Conservation (phyloP, 2,888 invertebrate species). For the Ornithoptera priamus region DNA sequence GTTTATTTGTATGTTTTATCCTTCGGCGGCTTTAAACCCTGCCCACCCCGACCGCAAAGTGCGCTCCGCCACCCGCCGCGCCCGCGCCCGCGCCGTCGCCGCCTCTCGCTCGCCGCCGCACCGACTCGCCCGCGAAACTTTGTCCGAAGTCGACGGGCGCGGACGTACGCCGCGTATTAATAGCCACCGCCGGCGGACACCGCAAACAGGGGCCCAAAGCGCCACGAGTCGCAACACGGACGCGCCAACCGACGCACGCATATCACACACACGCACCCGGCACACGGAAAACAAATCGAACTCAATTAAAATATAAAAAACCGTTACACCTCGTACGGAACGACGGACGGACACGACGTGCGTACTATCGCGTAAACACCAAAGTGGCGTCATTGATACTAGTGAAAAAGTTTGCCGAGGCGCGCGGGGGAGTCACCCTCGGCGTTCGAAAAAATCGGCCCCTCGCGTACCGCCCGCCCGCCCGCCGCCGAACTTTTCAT, state of each 20-base stretch:
- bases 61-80: conserved; percentile 80
- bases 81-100: conserved; percentile 79
- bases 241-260: conserved; percentile 54
- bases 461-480: conserved; percentile 74
- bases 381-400: conserved; percentile 79
- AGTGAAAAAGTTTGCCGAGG: conserved; percentile 77
- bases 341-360: conserved; percentile 57
- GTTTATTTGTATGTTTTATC: conserved; percentile 83
- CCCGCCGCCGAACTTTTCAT: conserved; percentile 82
- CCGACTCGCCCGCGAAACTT: conserved; percentile 77
- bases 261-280: conserved; percentile 38
- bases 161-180: conserved; percentile 77
- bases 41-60: conserved; percentile 85
- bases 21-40: conserved; percentile 84
- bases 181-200: conserved; percentile 73
- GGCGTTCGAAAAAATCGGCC: conserved; percentile 72
- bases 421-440: conserved; percentile 73
- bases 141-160: conserved; percentile 78
- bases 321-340: conserved; percentile 41
- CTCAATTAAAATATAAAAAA: conserved; percentile 42
- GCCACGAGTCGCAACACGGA: conserved; percentile 47
- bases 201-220: conserved; percentile 52
- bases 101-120: conserved; percentile 71
- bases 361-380: conserved; percentile 73
- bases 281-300: conserved; percentile 27